phyloP scores from a whole-genome alignment of 2,797 vertebrate species.

The Labeo calbasu region DNA sequence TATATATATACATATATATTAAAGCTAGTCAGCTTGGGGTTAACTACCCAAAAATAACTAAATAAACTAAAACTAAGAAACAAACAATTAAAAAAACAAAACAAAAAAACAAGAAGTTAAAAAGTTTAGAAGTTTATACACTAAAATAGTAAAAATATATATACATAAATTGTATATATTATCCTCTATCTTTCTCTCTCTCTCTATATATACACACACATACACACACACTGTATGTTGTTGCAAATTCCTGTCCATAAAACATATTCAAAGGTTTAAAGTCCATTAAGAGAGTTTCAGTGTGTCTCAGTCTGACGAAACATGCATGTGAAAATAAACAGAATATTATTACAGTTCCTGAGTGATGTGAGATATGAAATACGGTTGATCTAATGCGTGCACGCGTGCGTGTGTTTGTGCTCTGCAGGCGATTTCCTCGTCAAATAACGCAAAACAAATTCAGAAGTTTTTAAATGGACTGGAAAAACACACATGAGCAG shows the following conservation, averaged over 20 bases:
- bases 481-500: conserved; percentile 30
- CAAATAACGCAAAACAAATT: conserved; percentile 34
- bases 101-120: too few species aligned
- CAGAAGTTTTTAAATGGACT: conserved; percentile 55
- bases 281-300: neutral
- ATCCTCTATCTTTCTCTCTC: too few species aligned
- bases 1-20: too few species aligned
- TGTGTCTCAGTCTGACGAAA: neutral
- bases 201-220: neutral
- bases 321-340: neutral
- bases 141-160: too few species aligned
- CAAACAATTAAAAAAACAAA: too few species aligned
- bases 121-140: too few species aligned
- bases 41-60: too few species aligned
- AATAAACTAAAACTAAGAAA: too few species aligned
- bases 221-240: neutral
- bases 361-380: neutral
- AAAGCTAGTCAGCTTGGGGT: too few species aligned
- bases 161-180: too few species aligned
- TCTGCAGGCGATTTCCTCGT: conserved; percentile 31
- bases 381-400: neutral
- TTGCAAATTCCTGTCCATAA: neutral
- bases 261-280: neutral
- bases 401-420: neutral
- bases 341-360: neutral